These are phyloP conservation scores for Trachelus iudaicus DNA, from an alignment of 2,888 invertebrate genomes.

Conservation along the genomic window DNA sequence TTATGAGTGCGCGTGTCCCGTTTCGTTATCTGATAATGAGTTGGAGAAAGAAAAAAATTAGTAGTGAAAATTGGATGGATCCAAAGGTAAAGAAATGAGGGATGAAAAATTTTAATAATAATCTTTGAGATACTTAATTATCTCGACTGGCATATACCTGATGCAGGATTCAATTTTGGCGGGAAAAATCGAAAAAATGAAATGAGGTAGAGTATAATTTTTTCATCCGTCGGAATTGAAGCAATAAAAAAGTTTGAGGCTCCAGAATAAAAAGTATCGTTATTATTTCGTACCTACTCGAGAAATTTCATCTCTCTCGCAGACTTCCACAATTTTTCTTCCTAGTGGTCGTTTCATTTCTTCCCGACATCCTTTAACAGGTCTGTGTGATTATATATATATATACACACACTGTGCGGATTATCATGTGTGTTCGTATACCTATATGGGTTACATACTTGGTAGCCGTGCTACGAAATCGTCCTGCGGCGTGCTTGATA, in stretches of 20 bases:
- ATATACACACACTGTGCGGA: neutral
- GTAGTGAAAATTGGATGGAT: neutral
- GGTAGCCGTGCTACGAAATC: conserved; percentile 18
- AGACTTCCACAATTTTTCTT: neutral
- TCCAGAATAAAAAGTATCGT: neutral
- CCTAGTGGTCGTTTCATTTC: neutral
- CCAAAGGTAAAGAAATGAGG: neutral
- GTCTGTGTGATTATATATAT: neutral
- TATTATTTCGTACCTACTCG: neutral
- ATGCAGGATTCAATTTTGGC: neutral
- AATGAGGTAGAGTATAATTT: neutral
- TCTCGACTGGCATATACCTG: neutral
- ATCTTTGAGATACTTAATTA: neutral
- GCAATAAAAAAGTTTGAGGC: neutral
- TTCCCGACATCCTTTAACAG: neutral
- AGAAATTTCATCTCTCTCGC: neutral
- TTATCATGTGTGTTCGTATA: neutral
- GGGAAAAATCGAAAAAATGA: neutral
- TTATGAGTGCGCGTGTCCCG: neutral
- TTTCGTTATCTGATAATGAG: neutral
- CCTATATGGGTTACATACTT: neutral
- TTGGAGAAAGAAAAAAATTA: neutral
- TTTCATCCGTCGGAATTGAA: neutral
- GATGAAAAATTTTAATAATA: neutral
- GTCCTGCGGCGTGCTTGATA: conserved; percentile 43